Evolutionary conservation across 1,140 invertebrate genomes (phyloP), one percentile per base, ranked within the genome.

Genomic region (Patella vulgata): DNA sequence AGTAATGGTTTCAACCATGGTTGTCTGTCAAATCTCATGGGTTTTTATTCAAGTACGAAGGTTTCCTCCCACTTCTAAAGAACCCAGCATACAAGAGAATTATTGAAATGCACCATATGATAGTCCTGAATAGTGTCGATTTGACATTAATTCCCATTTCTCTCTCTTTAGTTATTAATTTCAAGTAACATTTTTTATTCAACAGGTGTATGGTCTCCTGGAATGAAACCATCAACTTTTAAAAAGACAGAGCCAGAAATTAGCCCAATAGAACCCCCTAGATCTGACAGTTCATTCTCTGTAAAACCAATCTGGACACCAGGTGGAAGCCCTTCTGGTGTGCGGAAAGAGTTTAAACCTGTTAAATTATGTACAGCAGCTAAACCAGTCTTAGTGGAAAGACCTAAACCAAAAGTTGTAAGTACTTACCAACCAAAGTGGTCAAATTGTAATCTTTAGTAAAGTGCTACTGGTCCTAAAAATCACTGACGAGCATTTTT

Each of bases 341-440:
- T 57, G 8, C 70, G 59, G 47, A 79, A 78, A 60, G 73, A 73
- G 48, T 80, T 71, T 66, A 72, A 70, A 63, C 73, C 78, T 36
- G 66, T 80, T 14, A 71, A 68, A 23, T 58, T 72, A 21, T 66
- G 74, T 61, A 71, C 70, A 33, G 54, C 30, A 30, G 51, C 39
- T 28, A 62, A 27, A 46, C 36, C 57, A 31, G 51, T 51, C 17
- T 31, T 47, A 25, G 36, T 39, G 30, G 33, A 50, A 3, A 30
- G 33, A 5, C 33, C 33, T 36, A 59, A 51, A 28, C 19, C 58
- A 59, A 33, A 27, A 39, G 17, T 48, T 39, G 55, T 57, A 6
- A 30, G 55, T 44, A 17, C n/a, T 4, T 21, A 11, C 6, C 8
- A 52, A n/a, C 6, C 23, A 1, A 11, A 48, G 46, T n/a, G 25